Evolutionary conservation across 1,140 invertebrate genomes (phyloP), one percentile per base, ranked within the genome.

Genomic region (Papilio helenus): DNA sequence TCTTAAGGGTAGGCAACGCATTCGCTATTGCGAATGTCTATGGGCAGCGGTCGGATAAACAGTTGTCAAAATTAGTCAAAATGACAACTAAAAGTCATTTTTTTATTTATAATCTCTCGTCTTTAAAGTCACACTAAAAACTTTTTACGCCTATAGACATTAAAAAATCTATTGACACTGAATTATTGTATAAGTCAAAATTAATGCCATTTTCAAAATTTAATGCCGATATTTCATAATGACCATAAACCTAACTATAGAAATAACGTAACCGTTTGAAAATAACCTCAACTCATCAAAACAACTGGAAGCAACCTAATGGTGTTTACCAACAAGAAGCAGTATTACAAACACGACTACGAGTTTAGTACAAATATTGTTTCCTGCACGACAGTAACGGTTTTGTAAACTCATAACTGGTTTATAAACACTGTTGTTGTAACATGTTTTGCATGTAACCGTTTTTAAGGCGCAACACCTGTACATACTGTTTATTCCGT

Each of bases 301-400:
- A 49, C 72, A 74, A 74, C 42, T 74, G 39, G 44, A 44, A 44
- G 72, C 44, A 44, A 74, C 44, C 42, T 74, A 74, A 74, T 49
- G 72, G 72, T 74, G 72, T 74, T 74, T 74, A 74, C 72, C 9
- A 74, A 46, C 12, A 73, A n/a, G 20, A 23, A 23, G 39, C 26
- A 44, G 44, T 49, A 49, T 46, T 74, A 14, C 72, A 74, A 74
- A 74, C 72, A 74, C 44, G n/a, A 20, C 42, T 23, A 44, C 20
- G 42, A 74, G 42, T 49, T 74, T 29, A 74, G 72, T 46, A 74
- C 72, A 74, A 74, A 74, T 74, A 74, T 46, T 74, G 39, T 74
- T 46, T 26, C 72, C 72, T 46, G 20, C 16, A 23, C 71, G 71
- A 72, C 71, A 44, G 71, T 72, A 44, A 72, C 71, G 61, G 61